Base-by-base conservation (phyloP, 2,888 invertebrate genomes). In the Lysandra bellargus region DNA sequence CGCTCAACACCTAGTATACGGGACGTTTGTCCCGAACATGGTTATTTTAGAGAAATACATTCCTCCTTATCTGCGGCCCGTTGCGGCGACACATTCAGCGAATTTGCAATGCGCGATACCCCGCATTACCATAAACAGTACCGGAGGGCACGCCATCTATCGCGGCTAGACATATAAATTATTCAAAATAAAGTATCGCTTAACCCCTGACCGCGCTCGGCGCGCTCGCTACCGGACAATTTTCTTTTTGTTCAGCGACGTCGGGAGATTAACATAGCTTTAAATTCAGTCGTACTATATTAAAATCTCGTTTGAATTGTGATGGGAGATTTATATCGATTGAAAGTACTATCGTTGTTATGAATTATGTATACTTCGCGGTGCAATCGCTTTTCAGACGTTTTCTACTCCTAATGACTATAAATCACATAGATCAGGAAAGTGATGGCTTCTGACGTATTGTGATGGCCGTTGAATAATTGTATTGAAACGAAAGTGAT, bases 131-230 rank as follows among this genome's bases (percentile, higher is more conserved):
- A 94, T 94, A 94, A 94, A 92, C 92, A 91, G 94, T 90, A 92
- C 91, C 91, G 91, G 92, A 93, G 93, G 90, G 93, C 93, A 93
- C 88, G 91, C 91, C 92, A 92, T 93, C 94, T 93, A 94, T 94
- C 94, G 93, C 89, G 86, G 88, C 88, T 89, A 91, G 91, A 93
- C 93, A 93, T 93, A 94, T 94, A 94, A 94, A 94, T 94, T 94
- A 94, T 94, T 94, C 94, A 94, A 94, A 94, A 94, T 94, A 94
- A 94, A 94, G 94, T 94, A 94, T 94, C 94, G 94, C 92, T 94
- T 94, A 94, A 93, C 94, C 94, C 84, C 83, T 89, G 92, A 93
- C 91, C 87, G 85, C 85, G 86, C 88, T 86, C 85, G 83, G 84
- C 83, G 82, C 82, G 81, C 83, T 82, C 80, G 81, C 82, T 82